A percentile compares a stretch with the other conserved stretches of the same genome.
Conservation (phyloP, 2,113 vertebrate species). For the Cranoglanis bouderius region DNA sequence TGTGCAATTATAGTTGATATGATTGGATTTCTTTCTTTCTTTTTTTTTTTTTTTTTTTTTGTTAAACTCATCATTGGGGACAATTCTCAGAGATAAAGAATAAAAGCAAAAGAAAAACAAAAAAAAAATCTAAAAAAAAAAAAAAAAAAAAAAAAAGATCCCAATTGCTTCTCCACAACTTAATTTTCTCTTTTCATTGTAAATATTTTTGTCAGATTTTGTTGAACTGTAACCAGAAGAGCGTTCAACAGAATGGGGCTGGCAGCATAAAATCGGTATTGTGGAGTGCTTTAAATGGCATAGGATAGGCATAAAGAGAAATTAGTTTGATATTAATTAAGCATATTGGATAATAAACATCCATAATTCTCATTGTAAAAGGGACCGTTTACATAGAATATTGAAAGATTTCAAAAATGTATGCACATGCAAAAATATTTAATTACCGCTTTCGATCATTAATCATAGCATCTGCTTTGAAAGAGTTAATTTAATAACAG, state of each 20-base stretch:
- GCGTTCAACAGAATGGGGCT: slow-evolving; percentile 76
- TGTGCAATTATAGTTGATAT: slow-evolving; percentile 83
- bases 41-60: slow-evolving; percentile 59
- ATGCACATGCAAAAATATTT: slow-evolving; percentile 15
- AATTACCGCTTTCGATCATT: slow-evolving; percentile 11
- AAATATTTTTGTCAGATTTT: slow-evolving; percentile 80
- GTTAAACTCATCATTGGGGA: slow-evolving; percentile 76
- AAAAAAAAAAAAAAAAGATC: slow-evolving; percentile 64
- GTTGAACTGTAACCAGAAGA: slow-evolving; percentile 77
- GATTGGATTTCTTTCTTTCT: slow-evolving; percentile 69
- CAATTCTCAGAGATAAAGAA: slow-evolving; percentile 72
- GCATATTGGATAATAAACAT: slow-evolving; percentile 30
- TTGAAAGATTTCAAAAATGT: not conserved
- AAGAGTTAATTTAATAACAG: not conserved
- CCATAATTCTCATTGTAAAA: not conserved
- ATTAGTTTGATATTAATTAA: slow-evolving; percentile 18
- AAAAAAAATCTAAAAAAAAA: slow-evolving; percentile 63
- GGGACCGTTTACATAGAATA: not conserved
- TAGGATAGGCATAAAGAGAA: slow-evolving; percentile 9
- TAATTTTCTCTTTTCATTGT: slow-evolving; percentile 79
- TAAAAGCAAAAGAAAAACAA: slow-evolving; percentile 65
- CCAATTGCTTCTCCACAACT: slow-evolving; percentile 75
- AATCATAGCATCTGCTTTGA: not conserved
- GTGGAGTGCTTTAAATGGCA: slow-evolving; percentile 62
- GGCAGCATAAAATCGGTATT: slow-evolving; percentile 77